phyloP scores from a whole-genome alignment of 2,888 invertebrate species.

The Drosophila gaucha region DNA sequence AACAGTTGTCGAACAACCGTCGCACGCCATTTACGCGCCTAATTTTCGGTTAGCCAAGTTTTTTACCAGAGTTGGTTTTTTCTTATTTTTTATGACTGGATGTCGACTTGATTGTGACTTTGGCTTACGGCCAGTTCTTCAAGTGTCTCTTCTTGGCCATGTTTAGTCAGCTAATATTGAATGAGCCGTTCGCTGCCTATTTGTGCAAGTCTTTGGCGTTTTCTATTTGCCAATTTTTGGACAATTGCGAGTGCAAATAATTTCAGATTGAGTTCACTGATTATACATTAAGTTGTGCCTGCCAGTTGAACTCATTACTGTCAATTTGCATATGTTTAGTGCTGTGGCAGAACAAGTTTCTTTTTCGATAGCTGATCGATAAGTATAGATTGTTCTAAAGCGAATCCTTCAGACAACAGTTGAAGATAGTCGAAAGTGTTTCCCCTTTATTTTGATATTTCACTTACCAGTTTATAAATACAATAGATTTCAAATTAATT shows the following conservation, averaged over 20 bases:
- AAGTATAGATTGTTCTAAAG: not conserved
- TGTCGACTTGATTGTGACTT: slow-evolving; percentile 18
- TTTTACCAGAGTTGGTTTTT: slow-evolving; percentile 4
- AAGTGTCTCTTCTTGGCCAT: slow-evolving; percentile 34
- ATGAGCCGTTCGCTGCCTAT: slow-evolving; percentile 28
- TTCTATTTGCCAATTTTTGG: slow-evolving; percentile 61
- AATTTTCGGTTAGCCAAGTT: slow-evolving; percentile 49
- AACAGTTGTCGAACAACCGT: slow-evolving; percentile 2
- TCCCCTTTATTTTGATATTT: no score
- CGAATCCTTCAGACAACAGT: not conserved
- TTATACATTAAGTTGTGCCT: slow-evolving; percentile 11
- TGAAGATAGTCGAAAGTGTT: not conserved
- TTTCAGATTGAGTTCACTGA: slow-evolving; percentile 65
- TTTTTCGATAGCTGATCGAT: slow-evolving; percentile 3
- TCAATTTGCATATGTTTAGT: slow-evolving; percentile 8
- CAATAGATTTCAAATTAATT: no score
- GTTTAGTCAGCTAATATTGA: slow-evolving; percentile 52
- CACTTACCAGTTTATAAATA: no score
- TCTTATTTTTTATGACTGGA: slow-evolving; percentile 19
- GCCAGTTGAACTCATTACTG: slow-evolving; percentile 33
- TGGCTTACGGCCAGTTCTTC: slow-evolving; percentile 27
- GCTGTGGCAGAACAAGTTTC: not conserved
- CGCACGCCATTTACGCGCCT: slow-evolving; percentile 62
- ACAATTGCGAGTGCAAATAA: slow-evolving; percentile 62
- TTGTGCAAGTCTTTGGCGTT: slow-evolving; percentile 35